A percentile compares a stretch with the other conserved stretches of the same genome.
phyloP scores from a whole-genome alignment of 1,140 invertebrate genomes.

The Drosophila triauraria region DNA sequence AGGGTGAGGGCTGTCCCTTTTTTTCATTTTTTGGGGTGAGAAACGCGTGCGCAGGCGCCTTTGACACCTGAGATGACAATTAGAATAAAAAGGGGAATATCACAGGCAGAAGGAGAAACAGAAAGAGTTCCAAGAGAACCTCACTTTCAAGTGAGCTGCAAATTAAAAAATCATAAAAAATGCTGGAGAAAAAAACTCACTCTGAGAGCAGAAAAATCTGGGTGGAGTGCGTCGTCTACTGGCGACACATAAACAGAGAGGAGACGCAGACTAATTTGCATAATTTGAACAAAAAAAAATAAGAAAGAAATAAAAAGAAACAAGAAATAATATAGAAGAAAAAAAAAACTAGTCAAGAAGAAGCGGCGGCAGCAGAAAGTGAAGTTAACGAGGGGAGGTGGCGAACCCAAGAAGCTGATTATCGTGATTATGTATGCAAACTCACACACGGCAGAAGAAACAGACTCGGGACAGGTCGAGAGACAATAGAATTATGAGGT shows the following conservation, averaged over 20 bases:
- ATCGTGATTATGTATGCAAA: slow-evolving; percentile 78
- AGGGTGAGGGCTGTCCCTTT: slow-evolving; percentile 24
- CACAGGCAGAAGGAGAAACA: neutral
- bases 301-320: slow-evolving; percentile 8
- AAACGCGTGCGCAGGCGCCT: slow-evolving; percentile 69
- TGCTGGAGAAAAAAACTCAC: slow-evolving; percentile 24
- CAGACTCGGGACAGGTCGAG: slow-evolving; percentile 53
- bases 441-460: slow-evolving; percentile 41
- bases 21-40: slow-evolving; percentile 28
- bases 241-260: slow-evolving; percentile 59
- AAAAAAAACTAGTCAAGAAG: slow-evolving; percentile 31
- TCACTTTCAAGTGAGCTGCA: slow-evolving; percentile 66
- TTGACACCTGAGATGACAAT: slow-evolving; percentile 74
- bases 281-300: slow-evolving; percentile 56
- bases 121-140: slow-evolving; percentile 20
- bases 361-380: slow-evolving; percentile 65
- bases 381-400: slow-evolving; percentile 70
- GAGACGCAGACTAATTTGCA: slow-evolving; percentile 69
- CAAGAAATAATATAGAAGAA: slow-evolving; percentile 18
- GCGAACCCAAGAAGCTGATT: slow-evolving; percentile 68
- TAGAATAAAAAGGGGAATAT: slow-evolving; percentile 40
- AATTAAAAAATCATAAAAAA: slow-evolving; percentile 81
- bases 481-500: slow-evolving; percentile 83
- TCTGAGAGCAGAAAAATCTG: slow-evolving; percentile 52
- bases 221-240: slow-evolving; percentile 65